Base-by-base conservation (phyloP, 2,888 invertebrate species). In the Parnassius apollo region DNA sequence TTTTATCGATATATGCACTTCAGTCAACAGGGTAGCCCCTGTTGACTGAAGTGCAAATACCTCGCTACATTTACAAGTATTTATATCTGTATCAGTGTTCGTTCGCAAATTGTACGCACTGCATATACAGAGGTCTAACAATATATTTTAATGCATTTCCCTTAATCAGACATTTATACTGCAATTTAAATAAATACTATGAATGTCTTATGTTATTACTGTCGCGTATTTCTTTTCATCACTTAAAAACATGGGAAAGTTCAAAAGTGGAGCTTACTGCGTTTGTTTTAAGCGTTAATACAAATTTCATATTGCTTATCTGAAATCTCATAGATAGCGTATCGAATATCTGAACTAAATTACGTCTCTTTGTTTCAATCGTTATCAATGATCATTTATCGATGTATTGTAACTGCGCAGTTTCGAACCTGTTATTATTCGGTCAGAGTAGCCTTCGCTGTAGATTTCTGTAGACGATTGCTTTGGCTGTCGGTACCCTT, bases 391-490 rank as follows among this genome's bases (percentile, higher is more conserved):
- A 67, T 70, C 69, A 73, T 74, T 74, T 69, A 69, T 67, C 66
- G 65, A 64, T 71, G 74, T 74, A 57, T 70, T 69, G 48, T 62
- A 73, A 81, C 80, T 83, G 81, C 83, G 85, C 74, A 83, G 76
- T 80, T 72, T 69, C 66, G 59, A 22, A 62, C 54, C 49, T 52
- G 72, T 69, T 61, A 55, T 55, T 64, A 54, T 51, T 44, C 42
- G 18, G 22, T 42, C n/a, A 22, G 44, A 44, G 58, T 44, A 58
- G 44, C 58, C 58, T 58, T 50, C 44, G 57, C 11, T 35, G 46
- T 42, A 10, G 42, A 44, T 44, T 44, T 9, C 35, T 12, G 35
- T 8, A n/a, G 44, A 44, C 25, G 51, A 58, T 51, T 12, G 58
- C 42, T 42, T 44, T 42, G 13, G 11, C 44, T 11, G 44, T 44